Percentiles rank a stretch among this genome's conserved stretches.
phyloP scores from a whole-genome alignment of 2,113 vertebrate genomes.

The Pleuronectes platessa region DNA sequence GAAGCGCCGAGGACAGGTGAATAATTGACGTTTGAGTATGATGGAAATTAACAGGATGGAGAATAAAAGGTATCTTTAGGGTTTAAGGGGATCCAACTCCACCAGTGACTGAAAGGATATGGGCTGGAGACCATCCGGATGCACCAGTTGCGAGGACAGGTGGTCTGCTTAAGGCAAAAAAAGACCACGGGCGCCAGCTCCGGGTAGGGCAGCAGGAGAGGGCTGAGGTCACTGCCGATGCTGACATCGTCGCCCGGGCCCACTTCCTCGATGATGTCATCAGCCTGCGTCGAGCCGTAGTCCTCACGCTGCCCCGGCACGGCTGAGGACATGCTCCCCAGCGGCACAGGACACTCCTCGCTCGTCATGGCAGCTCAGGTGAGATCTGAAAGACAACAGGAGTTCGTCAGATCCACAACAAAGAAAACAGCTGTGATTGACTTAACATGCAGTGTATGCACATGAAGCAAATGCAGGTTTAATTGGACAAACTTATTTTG shows the following conservation, averaged over 20 bases:
- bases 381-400: constrained; percentile 73
- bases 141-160: constrained; percentile 95
- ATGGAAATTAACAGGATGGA: background rate
- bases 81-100: background rate
- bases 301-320: constrained; percentile 80
- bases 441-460: too few relatives aligned
- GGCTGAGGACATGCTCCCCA: constrained; percentile 77
- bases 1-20: background rate
- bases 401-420: background rate
- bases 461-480: too few relatives aligned
- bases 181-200: constrained; percentile 96
- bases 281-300: constrained; percentile 76
- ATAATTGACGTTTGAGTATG: background rate
- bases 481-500: too few relatives aligned
- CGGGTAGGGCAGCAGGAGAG: constrained; percentile 89
- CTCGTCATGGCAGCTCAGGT: constrained; percentile 85
- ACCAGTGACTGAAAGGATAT: constrained; percentile 90
- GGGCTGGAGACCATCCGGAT: constrained; percentile 98
- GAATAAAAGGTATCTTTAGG: constrained; percentile 4
- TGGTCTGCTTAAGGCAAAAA: constrained; percentile 98
- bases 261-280: constrained; percentile 82
- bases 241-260: constrained; percentile 84
- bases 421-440: background rate
- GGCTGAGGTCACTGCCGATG: constrained; percentile 83
- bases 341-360: constrained; percentile 85